These are phyloP conservation scores for Brachionus manjavacas DNA, from an alignment of 1,140 invertebrate species.

Conservation along the genomic window DNA sequence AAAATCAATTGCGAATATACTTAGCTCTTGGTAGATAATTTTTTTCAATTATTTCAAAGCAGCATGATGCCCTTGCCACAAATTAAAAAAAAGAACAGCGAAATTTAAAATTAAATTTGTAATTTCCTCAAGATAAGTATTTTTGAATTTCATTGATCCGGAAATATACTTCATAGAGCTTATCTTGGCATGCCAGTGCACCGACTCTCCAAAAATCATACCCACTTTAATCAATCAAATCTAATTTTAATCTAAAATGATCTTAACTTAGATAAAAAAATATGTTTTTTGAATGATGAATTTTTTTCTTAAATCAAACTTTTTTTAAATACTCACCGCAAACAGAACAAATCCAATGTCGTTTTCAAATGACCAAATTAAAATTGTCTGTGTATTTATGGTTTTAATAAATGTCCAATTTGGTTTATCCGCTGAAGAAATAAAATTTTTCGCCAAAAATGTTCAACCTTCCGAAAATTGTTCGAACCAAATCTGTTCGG, in stretches of 20 bases:
- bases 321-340: no score
- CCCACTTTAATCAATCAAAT: background rate
- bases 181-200: background rate
- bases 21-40: background rate
- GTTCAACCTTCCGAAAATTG: background rate
- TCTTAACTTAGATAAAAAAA: background rate
- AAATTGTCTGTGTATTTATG: background rate
- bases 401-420: background rate
- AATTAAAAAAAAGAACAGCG: background rate
- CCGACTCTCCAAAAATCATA: background rate
- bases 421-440: background rate
- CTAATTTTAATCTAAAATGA: background rate
- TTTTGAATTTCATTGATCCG: background rate
- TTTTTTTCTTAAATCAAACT: background rate
- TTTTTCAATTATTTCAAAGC: background rate
- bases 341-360: background rate
- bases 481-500: background rate
- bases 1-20: background rate
- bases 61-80: background rate
- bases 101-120: background rate
- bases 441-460: background rate
- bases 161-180: background rate
- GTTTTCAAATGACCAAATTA: background rate
- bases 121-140: background rate
- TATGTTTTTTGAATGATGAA: background rate